Conservation (phyloP, 2,888 invertebrate genomes). For the Aleiodes testaceus region DNA sequence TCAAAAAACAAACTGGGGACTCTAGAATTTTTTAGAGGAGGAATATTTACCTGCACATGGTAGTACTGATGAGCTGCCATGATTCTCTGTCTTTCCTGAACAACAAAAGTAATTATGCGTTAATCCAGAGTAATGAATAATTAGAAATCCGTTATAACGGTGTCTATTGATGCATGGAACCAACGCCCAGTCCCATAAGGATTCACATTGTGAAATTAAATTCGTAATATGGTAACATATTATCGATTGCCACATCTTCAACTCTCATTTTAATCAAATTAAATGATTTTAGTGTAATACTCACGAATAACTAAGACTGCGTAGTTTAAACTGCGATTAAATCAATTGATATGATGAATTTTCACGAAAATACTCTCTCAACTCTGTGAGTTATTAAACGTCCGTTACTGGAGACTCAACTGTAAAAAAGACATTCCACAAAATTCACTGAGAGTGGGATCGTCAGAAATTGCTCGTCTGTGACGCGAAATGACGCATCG, state of each 20-base stretch:
- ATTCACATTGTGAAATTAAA: not conserved
- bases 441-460: not conserved
- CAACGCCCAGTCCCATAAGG: constrained; percentile 11
- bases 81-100: constrained; percentile 9
- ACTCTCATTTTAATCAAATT: no score
- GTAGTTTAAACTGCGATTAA: no score
- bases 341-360: no score
- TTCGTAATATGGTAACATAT: not conserved
- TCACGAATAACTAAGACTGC: no score
- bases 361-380: no score
- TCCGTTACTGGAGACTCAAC: not conserved
- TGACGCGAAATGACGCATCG: constrained; percentile 7
- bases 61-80: constrained; percentile 64
- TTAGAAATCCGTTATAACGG: not conserved
- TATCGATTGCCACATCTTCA: not conserved
- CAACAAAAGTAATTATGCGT: not conserved
- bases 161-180: not conserved
- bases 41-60: constrained; percentile 65
- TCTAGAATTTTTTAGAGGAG: no score
- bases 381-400: not conserved
- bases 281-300: no score
- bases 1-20: constrained; percentile 28
- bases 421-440: not conserved
- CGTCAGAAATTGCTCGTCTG: not conserved
- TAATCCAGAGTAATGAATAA: not conserved